phyloP scores from a whole-genome alignment of 1,140 invertebrate species.

The Amphibalanus amphitrite region DNA sequence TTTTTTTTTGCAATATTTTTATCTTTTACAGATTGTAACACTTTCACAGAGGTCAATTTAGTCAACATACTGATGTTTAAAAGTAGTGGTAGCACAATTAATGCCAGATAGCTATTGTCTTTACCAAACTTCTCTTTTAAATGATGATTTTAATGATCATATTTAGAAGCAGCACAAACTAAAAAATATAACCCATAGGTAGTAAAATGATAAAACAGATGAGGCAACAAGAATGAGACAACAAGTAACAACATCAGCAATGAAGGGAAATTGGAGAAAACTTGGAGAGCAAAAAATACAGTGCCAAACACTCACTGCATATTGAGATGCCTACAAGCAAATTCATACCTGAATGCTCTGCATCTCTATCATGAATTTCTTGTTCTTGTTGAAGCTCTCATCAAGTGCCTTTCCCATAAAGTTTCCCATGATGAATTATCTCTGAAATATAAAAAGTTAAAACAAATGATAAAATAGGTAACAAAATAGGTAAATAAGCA shows the following conservation, averaged over 20 bases:
- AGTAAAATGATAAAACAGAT: background rate
- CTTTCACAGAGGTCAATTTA: too few relatives aligned
- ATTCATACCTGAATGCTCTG: slow-evolving; percentile 41
- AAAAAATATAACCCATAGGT: background rate
- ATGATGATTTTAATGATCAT: too few relatives aligned
- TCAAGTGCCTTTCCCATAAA: slow-evolving; percentile 30
- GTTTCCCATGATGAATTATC: slow-evolving; percentile 22
- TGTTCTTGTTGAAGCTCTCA: slow-evolving; percentile 43
- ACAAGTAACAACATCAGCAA: slow-evolving; percentile 24
- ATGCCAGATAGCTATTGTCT: too few relatives aligned
- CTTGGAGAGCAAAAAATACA: slow-evolving; percentile 1
- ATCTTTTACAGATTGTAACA: too few relatives aligned
- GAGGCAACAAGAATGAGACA: slow-evolving; percentile 16
- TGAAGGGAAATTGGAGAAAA: background rate
- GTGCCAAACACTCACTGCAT: background rate
- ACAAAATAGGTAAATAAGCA: too few relatives aligned
- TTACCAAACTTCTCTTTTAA: too few relatives aligned
- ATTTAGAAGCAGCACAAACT: too few relatives aligned
- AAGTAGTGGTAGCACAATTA: too few relatives aligned
- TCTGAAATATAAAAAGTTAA: too few relatives aligned
- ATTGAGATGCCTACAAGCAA: background rate
- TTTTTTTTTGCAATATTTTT: too few relatives aligned
- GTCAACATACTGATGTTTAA: too few relatives aligned
- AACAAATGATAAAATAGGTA: too few relatives aligned
- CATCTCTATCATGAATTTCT: slow-evolving; percentile 47